Conservation (phyloP, 2,113 vertebrate species). For the Nymphicus hollandicus region DNA sequence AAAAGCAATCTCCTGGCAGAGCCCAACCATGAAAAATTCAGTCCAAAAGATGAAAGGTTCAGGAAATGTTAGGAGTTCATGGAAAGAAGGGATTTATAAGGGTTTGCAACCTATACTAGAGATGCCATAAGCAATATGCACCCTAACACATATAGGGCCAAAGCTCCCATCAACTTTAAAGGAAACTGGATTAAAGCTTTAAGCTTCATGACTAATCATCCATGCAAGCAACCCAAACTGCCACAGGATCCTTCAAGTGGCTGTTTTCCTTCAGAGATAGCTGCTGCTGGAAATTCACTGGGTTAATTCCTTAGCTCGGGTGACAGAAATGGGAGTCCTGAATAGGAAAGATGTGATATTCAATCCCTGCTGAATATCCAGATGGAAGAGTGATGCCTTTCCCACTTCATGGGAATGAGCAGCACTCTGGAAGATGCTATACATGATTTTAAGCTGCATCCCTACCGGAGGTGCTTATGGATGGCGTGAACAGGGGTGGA, state of each 20-base stretch:
- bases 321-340: background rate
- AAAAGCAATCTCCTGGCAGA: background rate
- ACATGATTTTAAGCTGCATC: background rate
- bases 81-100: slow-evolving; percentile 10
- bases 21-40: background rate
- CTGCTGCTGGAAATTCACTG: background rate
- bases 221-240: background rate
- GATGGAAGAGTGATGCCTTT: background rate
- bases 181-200: background rate
- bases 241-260: background rate
- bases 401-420: fast-evolving
- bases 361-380: background rate
- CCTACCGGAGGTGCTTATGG: fast-evolving
- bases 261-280: background rate
- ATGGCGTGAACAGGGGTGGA: background rate
- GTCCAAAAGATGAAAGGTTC: slow-evolving; percentile 13
- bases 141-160: background rate
- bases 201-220: background rate
- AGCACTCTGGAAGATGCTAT: background rate
- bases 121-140: background rate
- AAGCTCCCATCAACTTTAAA: background rate
- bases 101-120: background rate
- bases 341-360: background rate
- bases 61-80: background rate
- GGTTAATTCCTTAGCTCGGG: background rate